Evolutionary conservation across 2,113 vertebrate species (phyloP).

Genomic region (Bubalus kerabau): DNA sequence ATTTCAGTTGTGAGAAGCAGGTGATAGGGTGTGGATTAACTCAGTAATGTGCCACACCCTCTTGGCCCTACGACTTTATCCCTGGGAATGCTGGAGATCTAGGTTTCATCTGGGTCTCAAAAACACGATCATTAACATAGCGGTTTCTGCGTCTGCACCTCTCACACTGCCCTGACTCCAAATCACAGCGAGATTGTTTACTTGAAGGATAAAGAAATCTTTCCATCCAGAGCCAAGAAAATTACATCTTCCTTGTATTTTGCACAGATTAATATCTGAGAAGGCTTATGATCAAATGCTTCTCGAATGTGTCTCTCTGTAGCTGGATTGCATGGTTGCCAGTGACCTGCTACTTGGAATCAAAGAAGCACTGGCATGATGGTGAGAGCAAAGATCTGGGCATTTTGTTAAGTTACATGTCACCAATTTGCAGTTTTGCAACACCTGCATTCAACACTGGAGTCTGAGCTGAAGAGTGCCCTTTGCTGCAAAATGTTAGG

Average conservation of each 20-base stretch:
- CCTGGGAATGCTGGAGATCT: background rate
- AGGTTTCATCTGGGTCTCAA: background rate
- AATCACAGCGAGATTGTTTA: background rate
- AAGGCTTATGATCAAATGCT: background rate
- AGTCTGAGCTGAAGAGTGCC: background rate
- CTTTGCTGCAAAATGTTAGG: background rate
- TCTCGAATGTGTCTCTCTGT: background rate
- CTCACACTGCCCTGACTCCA: background rate
- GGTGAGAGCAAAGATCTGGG: background rate
- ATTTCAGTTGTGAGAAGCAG: background rate
- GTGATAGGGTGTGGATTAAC: background rate
- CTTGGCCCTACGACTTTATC: background rate
- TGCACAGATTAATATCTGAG: slow-evolving; percentile 6
- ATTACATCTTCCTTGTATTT: background rate
- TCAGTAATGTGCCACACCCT: background rate
- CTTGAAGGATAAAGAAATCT: background rate
- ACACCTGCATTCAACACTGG: background rate
- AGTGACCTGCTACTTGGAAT: background rate
- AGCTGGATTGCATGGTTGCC: background rate
- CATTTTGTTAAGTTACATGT: background rate
- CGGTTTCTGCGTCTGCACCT: background rate
- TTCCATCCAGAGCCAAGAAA: background rate
- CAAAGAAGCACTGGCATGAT: background rate
- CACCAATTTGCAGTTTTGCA: background rate
- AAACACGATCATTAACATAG: slow-evolving; percentile 1